Conservation (phyloP, 2,797 vertebrate genomes). For the Dermochelys coriacea region DNA sequence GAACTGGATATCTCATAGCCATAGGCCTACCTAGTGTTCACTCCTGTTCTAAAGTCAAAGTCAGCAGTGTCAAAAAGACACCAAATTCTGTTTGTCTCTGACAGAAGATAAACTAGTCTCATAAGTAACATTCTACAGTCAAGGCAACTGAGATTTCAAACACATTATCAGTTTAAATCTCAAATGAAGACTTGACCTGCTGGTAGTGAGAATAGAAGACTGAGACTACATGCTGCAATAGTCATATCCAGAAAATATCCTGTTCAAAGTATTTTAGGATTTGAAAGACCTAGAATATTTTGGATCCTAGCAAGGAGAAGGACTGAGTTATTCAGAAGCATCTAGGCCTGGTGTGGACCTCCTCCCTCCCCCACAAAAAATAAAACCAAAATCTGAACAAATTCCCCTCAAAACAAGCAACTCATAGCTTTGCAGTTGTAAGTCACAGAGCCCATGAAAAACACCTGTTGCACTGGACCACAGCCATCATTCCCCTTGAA, state of each 20-base stretch:
- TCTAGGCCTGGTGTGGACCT: neutral
- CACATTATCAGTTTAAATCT: neutral
- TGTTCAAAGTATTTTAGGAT: neutral
- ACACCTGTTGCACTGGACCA: neutral
- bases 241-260: neutral
- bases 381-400: neutral
- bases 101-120: neutral
- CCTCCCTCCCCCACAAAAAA: too few relatives aligned
- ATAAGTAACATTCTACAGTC: neutral
- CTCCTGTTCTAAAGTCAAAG: neutral
- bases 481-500: neutral
- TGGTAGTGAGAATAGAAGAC: neutral
- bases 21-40: neutral
- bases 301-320: neutral
- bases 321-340: neutral
- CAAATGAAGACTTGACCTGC: neutral
- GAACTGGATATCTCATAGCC: neutral
- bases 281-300: neutral
- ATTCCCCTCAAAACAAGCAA: neutral
- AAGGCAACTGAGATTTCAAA: neutral
- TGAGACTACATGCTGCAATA: neutral
- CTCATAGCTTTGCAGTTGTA: neutral
- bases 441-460: neutral
- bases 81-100: neutral
- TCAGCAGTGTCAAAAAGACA: fast-evolving